Conservation (phyloP, 2,888 invertebrate species). For the Athetis lepigone region DNA sequence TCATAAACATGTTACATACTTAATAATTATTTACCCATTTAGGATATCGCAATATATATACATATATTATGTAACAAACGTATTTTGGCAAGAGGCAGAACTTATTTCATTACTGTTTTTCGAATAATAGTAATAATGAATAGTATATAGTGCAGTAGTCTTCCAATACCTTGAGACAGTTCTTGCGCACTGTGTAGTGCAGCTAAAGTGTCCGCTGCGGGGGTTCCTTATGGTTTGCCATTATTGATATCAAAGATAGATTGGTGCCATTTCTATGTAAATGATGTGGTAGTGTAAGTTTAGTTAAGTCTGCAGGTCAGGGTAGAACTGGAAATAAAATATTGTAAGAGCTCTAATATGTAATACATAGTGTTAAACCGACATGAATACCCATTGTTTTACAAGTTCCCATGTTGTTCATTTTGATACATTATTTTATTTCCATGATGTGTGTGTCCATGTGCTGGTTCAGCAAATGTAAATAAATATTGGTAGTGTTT, state of each 20-base stretch:
- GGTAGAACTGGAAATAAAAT: slow-evolving; percentile 89
- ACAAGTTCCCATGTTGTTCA: slow-evolving; percentile 78
- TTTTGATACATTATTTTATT: slow-evolving; percentile 87
- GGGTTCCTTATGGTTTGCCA: slow-evolving; percentile 90
- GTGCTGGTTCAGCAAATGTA: slow-evolving; percentile 88
- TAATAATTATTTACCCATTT: slow-evolving; percentile 75
- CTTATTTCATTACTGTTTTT: slow-evolving; percentile 79
- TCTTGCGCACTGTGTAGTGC: slow-evolving; percentile 73
- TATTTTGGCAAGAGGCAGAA: slow-evolving; percentile 72
- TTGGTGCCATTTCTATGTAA: slow-evolving; percentile 90
- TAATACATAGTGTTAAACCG: slow-evolving; percentile 76
- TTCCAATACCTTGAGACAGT: slow-evolving; percentile 88
- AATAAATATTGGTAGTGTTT: slow-evolving; percentile 88
- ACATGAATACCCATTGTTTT: slow-evolving; percentile 79
- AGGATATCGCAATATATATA: slow-evolving; percentile 76
- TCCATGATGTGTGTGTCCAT: slow-evolving; percentile 88
- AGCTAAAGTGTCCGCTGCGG: slow-evolving; percentile 82
- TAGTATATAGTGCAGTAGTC: slow-evolving; percentile 90
- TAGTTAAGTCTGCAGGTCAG: slow-evolving; percentile 90
- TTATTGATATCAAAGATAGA: slow-evolving; percentile 91
- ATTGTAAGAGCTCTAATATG: slow-evolving; percentile 80
- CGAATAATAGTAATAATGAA: slow-evolving; percentile 83
- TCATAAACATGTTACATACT: slow-evolving; percentile 73
- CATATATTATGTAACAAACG: slow-evolving; percentile 69
- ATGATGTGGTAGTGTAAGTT: slow-evolving; percentile 89